Percentiles rank a stretch among this genome's conserved stretches.
These are phyloP conservation scores for Drosophila seclusa DNA, from an alignment of 2,888 invertebrate genomes.

Conservation along the genomic window DNA sequence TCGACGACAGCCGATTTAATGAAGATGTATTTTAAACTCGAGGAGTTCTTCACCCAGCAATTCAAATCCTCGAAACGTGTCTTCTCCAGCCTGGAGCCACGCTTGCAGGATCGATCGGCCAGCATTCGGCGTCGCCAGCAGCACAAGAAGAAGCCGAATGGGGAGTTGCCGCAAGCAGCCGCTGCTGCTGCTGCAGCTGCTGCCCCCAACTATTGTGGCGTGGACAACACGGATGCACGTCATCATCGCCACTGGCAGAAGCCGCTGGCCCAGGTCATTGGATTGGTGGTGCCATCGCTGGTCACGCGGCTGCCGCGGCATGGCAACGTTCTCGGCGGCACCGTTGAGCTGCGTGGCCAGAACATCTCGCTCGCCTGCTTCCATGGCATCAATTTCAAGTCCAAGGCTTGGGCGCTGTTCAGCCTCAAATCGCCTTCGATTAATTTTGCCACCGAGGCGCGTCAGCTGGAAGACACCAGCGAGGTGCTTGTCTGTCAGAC, in stretches of 20 bases:
- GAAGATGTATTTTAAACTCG: slow-evolving; percentile 98
- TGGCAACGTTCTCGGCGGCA: slow-evolving; percentile 93
- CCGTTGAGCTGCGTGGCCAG: slow-evolving; percentile 94
- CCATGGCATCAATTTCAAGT: slow-evolving; percentile 98
- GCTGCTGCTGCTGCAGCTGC: slow-evolving; percentile 17
- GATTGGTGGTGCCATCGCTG: slow-evolving; percentile 91
- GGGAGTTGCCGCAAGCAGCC: slow-evolving; percentile 56
- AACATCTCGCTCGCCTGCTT: slow-evolving; percentile 98
- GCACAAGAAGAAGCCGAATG: slow-evolving; percentile 84
- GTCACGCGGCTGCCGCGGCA: slow-evolving; percentile 89
- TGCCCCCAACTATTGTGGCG: slow-evolving; percentile 44
- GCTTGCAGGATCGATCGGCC: slow-evolving; percentile 82
- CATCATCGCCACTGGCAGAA: slow-evolving; percentile 98
- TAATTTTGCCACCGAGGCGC: slow-evolving; percentile 96
- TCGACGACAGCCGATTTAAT: slow-evolving; percentile 98
- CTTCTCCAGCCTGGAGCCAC: slow-evolving; percentile 90
- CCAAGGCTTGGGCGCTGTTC: slow-evolving; percentile 98
- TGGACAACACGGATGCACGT: slow-evolving; percentile 87
- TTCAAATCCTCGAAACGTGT: slow-evolving; percentile 97
- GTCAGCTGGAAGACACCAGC: slow-evolving; percentile 90
- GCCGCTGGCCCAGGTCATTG: slow-evolving; percentile 92
- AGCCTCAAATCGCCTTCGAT: slow-evolving; percentile 96
- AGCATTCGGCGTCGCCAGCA: slow-evolving; percentile 84
- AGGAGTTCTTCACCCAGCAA: slow-evolving; percentile 99
- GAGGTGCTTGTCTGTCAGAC: slow-evolving; percentile 96